A percentile compares a stretch with the other conserved stretches of the same genome.
Evolutionary conservation across 1,140 invertebrate genomes (phyloP).

Genomic region (Eriocheir sinensis): DNA sequence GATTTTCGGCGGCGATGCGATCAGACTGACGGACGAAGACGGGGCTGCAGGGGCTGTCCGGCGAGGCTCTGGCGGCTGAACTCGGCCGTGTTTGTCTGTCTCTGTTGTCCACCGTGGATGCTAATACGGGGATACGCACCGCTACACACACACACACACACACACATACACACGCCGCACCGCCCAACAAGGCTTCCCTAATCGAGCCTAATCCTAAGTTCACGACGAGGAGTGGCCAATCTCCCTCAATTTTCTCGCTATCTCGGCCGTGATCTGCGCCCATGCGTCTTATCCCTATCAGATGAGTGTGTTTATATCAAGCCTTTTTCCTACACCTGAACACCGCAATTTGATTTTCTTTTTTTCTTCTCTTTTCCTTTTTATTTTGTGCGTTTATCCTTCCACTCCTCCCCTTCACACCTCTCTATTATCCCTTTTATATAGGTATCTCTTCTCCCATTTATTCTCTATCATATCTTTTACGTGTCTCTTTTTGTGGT

Average conservation of each 20-base stretch:
- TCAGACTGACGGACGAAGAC: too few species aligned
- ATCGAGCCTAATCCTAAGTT: neutral
- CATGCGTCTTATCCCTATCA: neutral
- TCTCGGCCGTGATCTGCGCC: neutral
- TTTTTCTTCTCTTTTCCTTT: too few species aligned
- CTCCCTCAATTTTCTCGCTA: neutral
- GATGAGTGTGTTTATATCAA: neutral
- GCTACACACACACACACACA: slow-evolving; percentile 30
- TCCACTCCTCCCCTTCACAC: neutral
- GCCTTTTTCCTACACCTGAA: neutral
- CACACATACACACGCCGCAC: neutral
- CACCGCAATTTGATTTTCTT: neutral
- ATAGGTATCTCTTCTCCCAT: neutral
- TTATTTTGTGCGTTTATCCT: too few species aligned
- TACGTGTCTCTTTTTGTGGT: neutral
- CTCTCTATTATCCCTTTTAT: neutral
- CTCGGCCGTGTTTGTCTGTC: neutral
- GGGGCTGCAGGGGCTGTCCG: too few species aligned
- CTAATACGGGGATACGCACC: neutral
- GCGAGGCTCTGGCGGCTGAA: neutral
- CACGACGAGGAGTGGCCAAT: neutral
- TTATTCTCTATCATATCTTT: neutral
- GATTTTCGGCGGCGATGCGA: neutral
- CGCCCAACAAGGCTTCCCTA: neutral
- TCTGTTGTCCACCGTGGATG: neutral